Base-by-base conservation (phyloP, 2,113 vertebrate genomes). In the Hoplias malabaricus region DNA sequence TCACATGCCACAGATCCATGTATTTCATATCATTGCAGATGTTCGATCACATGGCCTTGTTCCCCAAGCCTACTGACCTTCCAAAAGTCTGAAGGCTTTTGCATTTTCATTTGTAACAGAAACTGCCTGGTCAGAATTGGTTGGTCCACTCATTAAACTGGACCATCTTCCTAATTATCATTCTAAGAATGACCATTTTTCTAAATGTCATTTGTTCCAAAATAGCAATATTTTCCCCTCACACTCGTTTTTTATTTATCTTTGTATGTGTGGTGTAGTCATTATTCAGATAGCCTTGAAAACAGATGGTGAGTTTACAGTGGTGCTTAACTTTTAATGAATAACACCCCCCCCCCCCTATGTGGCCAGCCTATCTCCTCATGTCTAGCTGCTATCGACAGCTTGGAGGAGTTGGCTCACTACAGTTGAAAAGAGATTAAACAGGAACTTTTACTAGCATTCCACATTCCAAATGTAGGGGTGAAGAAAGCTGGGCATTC, bases 241-340 rank as follows among this genome's bases (percentile, higher is more conserved):
- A 25, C 8, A 7, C 9, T 13, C 21, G 21, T 25, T 4, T 71
- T 73, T 80, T 53, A 43, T 77, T 67, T 54, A 56, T 62, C 56
- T 38, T 77, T 71, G 16, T 63, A 34, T 54, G 19, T 73, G 42
- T 38, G 9, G 25, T 54, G 62, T 31, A 50, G 61, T 69, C 65
- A 59, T 69, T 11, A 43, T 65, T 75, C 9, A 6, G 31, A 63
- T 33, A 25, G 53, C 43, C 56, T 63, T 67, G 53, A 38, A 72
- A 82, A 73, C 57, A 69, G 62, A 77, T 62, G 69, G 56, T 5
- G 65, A 31, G 69, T 63, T 82, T 69, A 73, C 46, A n/a, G n/a
- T 67, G 73, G 75, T 78, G 70, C 74, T 68, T 68, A 46, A 61
- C 7, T 42, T 61, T 31, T 73, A 75, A 65, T 54, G 73, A 75